Evolutionary conservation across 1,140 invertebrate species (phyloP), one percentile per base, ranked within the genome.

Genomic region (Brachionus calyciflorus): DNA sequence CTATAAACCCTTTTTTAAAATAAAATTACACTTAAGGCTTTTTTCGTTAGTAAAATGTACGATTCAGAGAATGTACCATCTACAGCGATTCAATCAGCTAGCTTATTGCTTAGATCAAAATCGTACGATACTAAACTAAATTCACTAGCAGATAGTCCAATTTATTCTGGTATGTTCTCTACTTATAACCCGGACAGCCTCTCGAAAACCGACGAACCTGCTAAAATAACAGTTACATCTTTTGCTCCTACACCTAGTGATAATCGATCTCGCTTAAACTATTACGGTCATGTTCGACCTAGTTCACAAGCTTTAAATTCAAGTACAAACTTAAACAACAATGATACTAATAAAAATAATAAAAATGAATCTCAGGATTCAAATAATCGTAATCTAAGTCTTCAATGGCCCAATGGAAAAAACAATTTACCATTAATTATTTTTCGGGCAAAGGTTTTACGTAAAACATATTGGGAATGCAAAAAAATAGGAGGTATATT

Each of bases 401-500:
- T 73, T 14, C 12, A 51, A 14, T 85, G 84, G 84, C 83, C 83
- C 55, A 83, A 83, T 12, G 84, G 82, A 78, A 80, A 79, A 24
- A 84, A 81, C 69, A 81, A 79, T 77, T 80, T 80, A 17, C 82
- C 84, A 10, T 80, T 84, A 7, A 79, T 85, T 70, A 37, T 82
- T 5, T 85, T 85, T 57, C 81, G 81, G 65, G 77, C 81, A 65
- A 80, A 82, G 73, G 79, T 79, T 55, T 63, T 84, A 9, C 65
- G 82, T 33, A 80, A 81, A 19, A 83, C 82, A 49, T 81, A 80
- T 70, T 75, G 57, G 12, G 80, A 81, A 37, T 78, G 79, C 49
- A 82, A 81, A 73, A 80, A 80, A 57, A 80, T 84, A 37, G 84
- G 84, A 78, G 84, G 84, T 85, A 79, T n/a, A n/a, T n/a, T n/a